phyloP scores from a whole-genome alignment of 2,113 vertebrate genomes.

The Amphilophus citrinellus region DNA sequence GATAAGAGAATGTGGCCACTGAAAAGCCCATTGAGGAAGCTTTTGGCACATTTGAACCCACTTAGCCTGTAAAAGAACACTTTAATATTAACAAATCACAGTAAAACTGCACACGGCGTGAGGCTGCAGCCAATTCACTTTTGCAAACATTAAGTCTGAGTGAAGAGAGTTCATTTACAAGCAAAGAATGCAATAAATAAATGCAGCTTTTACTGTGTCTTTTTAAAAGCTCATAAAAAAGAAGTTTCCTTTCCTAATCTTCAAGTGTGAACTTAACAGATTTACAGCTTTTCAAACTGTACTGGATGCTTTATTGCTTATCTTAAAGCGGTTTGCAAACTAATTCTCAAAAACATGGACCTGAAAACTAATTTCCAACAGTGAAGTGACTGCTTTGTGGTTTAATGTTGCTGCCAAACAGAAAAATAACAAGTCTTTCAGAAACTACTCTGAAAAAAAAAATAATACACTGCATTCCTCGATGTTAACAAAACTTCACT shows the following conservation, averaged over 20 bases:
- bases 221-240: constrained; percentile 72
- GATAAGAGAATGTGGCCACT: constrained; percentile 44
- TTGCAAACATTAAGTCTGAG: constrained; percentile 37
- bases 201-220: constrained; percentile 55
- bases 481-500: constrained; percentile 21
- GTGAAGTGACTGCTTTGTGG: constrained; percentile 12
- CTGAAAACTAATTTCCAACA: constrained; percentile 20
- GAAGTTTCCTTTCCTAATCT: constrained; percentile 66
- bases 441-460: not conserved
- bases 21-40: constrained; percentile 46
- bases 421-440: not conserved
- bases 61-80: constrained; percentile 65
- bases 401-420: constrained; percentile 10
- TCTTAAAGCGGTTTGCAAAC: constrained; percentile 48
- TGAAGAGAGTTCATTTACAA: constrained; percentile 54
- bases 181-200: constrained; percentile 65
- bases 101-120: constrained; percentile 49
- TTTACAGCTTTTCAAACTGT: constrained; percentile 50
- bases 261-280: constrained; percentile 58
- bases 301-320: constrained; percentile 40
- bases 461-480: not conserved
- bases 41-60: constrained; percentile 64
- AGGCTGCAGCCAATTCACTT: constrained; percentile 30
- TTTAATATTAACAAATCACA: constrained; percentile 74
- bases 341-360: constrained; percentile 16